Percentiles rank a stretch among this genome's conserved stretches.
phyloP scores from a whole-genome alignment of 2,888 invertebrate species.

The Priocnemis perturbator region DNA sequence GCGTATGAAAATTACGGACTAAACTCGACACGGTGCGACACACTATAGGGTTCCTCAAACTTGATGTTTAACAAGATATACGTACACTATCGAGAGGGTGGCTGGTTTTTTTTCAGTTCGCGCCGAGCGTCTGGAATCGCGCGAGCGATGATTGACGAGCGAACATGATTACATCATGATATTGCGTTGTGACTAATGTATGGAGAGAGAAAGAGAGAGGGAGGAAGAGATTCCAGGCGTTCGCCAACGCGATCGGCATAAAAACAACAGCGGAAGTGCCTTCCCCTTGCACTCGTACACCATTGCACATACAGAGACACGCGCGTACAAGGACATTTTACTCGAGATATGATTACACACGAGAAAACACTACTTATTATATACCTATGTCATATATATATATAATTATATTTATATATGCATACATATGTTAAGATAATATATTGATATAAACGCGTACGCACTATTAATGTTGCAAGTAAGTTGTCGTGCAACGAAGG shows the following conservation, averaged over 20 bases:
- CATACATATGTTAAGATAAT: conserved; percentile 33
- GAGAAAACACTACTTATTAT: conserved; percentile 56
- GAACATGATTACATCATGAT: too few species aligned
- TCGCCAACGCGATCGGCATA: conserved; percentile 33
- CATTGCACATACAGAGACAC: conserved; percentile 55
- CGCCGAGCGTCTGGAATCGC: conserved; percentile 50
- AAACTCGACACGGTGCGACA: conserved; percentile 30
- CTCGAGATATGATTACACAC: conserved; percentile 36
- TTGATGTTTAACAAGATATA: conserved; percentile 42
- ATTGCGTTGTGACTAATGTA: not conserved
- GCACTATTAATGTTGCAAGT: conserved; percentile 65
- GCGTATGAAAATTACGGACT: conserved; percentile 17
- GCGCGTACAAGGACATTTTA: conserved; percentile 21
- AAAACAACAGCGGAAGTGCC: conserved; percentile 72
- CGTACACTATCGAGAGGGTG: conserved; percentile 62
- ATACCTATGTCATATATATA: conserved; percentile 55
- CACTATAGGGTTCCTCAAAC: conserved; percentile 48
- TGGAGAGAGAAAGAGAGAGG: not conserved
- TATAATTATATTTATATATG: conserved; percentile 41
- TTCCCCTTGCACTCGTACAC: conserved; percentile 73
- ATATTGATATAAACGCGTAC: conserved; percentile 40
- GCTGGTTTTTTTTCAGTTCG: conserved; percentile 60
- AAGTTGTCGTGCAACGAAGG: conserved; percentile 69
- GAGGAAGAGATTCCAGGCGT: conserved; percentile 24
- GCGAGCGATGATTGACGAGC: conserved; percentile 5